These are phyloP conservation scores for Aphrocallistes beatrix DNA, from an alignment of 37 sponge, comb jelly and placozoan species.

Conservation along the genomic window DNA sequence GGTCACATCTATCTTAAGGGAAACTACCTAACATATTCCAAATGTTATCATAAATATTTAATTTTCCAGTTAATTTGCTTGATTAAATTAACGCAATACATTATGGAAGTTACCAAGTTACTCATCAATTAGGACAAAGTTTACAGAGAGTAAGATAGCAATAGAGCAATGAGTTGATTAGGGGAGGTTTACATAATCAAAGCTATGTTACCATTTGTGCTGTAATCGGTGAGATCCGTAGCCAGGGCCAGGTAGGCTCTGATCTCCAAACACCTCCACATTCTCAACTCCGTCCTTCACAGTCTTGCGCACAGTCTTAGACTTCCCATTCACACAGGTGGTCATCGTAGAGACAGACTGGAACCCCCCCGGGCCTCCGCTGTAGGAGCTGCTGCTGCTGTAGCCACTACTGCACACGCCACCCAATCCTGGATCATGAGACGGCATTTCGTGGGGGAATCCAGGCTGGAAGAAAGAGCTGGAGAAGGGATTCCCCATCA, in stretches of 20 bases:
- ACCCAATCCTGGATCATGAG: neutral
- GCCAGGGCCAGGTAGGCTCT: neutral
- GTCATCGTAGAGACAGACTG: neutral
- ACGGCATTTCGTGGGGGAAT: neutral
- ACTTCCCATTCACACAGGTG: neutral
- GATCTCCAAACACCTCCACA: conserved; percentile 6
- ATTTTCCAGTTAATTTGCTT: no score
- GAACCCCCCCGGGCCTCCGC: neutral
- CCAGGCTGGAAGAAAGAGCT: no score
- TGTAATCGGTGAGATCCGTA: neutral
- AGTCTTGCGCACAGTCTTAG: neutral
- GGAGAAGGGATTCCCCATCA: neutral
- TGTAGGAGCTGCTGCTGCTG: neutral
- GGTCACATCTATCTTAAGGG: no score
- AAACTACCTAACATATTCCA: no score
- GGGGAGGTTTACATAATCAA: no score
- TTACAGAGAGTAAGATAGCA: no score
- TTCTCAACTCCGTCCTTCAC: conserved; percentile 15
- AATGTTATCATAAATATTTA: no score
- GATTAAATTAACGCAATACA: no score
- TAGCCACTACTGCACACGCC: neutral
- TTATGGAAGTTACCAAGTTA: no score
- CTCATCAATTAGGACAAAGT: no score
- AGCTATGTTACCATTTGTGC: no score
- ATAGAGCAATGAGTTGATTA: no score